These are phyloP conservation scores for Drosophila sulfurigaster DNA, from an alignment of 1,140 invertebrate genomes.

Conservation along the genomic window DNA sequence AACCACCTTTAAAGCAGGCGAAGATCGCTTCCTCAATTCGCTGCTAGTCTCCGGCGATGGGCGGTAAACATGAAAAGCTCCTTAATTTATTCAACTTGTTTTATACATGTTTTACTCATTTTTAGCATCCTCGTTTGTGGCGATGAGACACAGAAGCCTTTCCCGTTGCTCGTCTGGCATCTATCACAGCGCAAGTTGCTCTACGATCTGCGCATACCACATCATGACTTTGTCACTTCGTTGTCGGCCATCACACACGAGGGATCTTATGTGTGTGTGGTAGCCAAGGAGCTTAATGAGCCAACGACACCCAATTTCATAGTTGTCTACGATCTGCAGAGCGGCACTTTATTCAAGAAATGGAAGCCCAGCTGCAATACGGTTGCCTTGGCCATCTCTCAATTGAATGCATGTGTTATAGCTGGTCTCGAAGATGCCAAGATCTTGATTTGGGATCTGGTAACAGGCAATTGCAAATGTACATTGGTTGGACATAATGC, in stretches of 20 bases:
- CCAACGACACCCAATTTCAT: conserved; percentile 93
- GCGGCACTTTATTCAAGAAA: conserved; percentile 95
- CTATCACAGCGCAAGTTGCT: conserved; percentile 92
- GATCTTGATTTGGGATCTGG: conserved; percentile 94
- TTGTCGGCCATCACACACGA: conserved; percentile 94
- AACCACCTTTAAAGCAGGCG: conserved; percentile 94
- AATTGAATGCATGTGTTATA: conserved; percentile 92
- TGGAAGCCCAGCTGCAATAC: conserved; percentile 94
- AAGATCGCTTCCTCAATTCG: conserved; percentile 95
- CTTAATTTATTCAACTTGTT: not conserved
- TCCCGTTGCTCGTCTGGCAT: conserved; percentile 95
- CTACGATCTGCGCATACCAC: conserved; percentile 94
- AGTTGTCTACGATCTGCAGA: conserved; percentile 95
- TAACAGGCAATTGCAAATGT: conserved; percentile 88
- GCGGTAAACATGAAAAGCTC: conserved; percentile 85
- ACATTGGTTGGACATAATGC: conserved; percentile 91
- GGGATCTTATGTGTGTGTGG: conserved; percentile 90
- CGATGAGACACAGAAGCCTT: conserved; percentile 96
- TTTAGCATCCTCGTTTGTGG: conserved; percentile 93
- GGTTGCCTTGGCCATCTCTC: conserved; percentile 92
- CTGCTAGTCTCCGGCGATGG: conserved; percentile 94
- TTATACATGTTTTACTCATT: not conserved
- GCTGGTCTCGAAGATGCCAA: conserved; percentile 92
- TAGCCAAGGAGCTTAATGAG: conserved; percentile 92
- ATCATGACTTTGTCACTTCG: conserved; percentile 94